Evolutionary conservation across 2,797 vertebrate species (phyloP).

Genomic region (Siniperca undulata): DNA sequence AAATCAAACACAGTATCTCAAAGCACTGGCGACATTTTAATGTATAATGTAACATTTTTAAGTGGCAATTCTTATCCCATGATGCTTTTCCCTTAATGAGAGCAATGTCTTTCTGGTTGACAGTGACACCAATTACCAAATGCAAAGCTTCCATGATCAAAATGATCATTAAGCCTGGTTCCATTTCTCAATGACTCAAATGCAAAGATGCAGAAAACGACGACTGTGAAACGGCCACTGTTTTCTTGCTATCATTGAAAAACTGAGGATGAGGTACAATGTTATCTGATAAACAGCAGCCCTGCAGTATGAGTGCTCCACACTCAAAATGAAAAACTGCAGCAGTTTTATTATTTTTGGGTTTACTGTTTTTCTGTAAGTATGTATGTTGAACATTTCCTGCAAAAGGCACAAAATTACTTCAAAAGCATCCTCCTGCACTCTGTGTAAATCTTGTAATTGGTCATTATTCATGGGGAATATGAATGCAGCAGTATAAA

Average conservation of each 20-base stretch:
- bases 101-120: constrained; percentile 18
- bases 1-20: constrained; percentile 16
- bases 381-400: constrained; percentile 19
- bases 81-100: constrained; percentile 38
- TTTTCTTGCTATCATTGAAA: neutral
- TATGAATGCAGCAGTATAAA: constrained; percentile 17
- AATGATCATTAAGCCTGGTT: constrained; percentile 22
- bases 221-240: neutral
- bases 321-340: constrained; percentile 24
- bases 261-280: neutral
- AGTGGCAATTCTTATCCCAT: constrained; percentile 31
- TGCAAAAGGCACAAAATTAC: neutral
- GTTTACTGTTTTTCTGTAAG: constrained; percentile 15
- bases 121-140: constrained; percentile 50
- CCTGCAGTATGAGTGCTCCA: constrained; percentile 1
- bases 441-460: constrained; percentile 35
- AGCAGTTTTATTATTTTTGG: constrained; percentile 32
- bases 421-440: constrained; percentile 9
- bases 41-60: constrained; percentile 42
- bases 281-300: constrained; percentile 30
- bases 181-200: constrained; percentile 17
- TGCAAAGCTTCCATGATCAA: constrained; percentile 26
- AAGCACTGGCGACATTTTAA: constrained; percentile 11
- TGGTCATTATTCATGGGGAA: constrained; percentile 46
- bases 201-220: neutral